Conservation (phyloP, 1,140 invertebrate species). For the Planococcus citri region DNA sequence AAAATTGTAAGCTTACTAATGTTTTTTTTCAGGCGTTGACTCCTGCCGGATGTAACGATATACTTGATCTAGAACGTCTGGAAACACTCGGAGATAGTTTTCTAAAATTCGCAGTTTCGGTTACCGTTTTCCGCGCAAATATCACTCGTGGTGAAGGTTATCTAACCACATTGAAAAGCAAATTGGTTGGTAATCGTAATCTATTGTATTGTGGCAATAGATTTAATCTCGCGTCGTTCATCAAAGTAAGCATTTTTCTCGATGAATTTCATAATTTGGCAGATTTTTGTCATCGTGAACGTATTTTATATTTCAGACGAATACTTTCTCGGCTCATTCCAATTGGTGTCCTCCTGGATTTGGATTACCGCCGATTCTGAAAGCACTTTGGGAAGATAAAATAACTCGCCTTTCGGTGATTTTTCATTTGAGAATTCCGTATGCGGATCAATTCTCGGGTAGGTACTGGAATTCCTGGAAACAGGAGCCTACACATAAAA, state of each 20-base stretch:
- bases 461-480: too few species aligned
- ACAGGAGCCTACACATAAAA: too few species aligned
- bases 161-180: constrained; percentile 58
- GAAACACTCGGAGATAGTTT: constrained; percentile 84
- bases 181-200: constrained; percentile 70
- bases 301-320: neutral
- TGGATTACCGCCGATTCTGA: neutral
- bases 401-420: too few species aligned
- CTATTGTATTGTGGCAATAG: constrained; percentile 49
- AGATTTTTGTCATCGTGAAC: neutral
- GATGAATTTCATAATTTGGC: too few species aligned
- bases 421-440: too few species aligned
- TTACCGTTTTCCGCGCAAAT: constrained; percentile 59
- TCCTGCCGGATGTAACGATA: constrained; percentile 54
- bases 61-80: constrained; percentile 65
- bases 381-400: neutral
- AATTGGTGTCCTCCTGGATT: neutral
- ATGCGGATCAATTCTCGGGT: too few species aligned
- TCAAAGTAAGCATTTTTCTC: neutral
- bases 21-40: constrained; percentile 50
- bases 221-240: constrained; percentile 27
- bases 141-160: constrained; percentile 57
- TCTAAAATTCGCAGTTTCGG: constrained; percentile 61
- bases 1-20: neutral
- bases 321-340: neutral